Evolutionary conservation across 1,140 invertebrate species (phyloP).

Genomic region (Diprion similis): DNA sequence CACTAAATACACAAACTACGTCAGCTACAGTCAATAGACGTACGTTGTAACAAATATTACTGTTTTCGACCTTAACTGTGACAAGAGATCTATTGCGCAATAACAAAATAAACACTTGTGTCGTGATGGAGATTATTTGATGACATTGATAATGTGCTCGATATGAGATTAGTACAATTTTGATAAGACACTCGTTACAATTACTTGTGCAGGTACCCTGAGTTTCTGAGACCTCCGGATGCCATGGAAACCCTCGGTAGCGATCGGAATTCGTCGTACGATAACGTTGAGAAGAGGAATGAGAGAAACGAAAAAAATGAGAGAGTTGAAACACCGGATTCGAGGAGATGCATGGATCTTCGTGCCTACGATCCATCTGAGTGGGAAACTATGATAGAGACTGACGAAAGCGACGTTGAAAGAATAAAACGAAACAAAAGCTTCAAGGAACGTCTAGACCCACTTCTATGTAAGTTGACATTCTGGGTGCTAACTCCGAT

Average conservation of each 20-base stretch:
- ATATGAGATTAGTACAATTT: not conserved
- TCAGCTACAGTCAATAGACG: too few relatives aligned
- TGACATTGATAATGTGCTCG: not conserved
- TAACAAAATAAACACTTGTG: not conserved
- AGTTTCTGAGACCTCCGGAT: slow-evolving; percentile 54
- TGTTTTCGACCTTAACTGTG: too few relatives aligned
- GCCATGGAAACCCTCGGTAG: slow-evolving; percentile 53
- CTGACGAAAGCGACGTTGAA: slow-evolving; percentile 56
- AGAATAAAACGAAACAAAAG: slow-evolving; percentile 70
- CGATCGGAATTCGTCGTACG: slow-evolving; percentile 76
- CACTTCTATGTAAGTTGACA: slow-evolving; percentile 69
- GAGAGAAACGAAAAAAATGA: slow-evolving; percentile 45
- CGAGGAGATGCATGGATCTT: slow-evolving; percentile 35
- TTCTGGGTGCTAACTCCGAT: too few relatives aligned
- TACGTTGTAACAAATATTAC: not conserved
- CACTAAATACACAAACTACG: too few relatives aligned
- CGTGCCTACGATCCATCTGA: slow-evolving; percentile 51
- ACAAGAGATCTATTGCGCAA: too few relatives aligned
- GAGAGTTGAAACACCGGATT: slow-evolving; percentile 45
- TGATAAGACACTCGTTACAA: not conserved
- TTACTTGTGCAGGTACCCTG: slow-evolving; percentile 48
- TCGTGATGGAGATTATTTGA: not conserved
- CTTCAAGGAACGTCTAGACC: slow-evolving; percentile 76
- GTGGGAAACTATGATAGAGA: slow-evolving; percentile 55
- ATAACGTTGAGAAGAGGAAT: slow-evolving; percentile 69